Evolutionary conservation across 1,140 invertebrate genomes (phyloP).

Genomic region (Diprion similis): DNA sequence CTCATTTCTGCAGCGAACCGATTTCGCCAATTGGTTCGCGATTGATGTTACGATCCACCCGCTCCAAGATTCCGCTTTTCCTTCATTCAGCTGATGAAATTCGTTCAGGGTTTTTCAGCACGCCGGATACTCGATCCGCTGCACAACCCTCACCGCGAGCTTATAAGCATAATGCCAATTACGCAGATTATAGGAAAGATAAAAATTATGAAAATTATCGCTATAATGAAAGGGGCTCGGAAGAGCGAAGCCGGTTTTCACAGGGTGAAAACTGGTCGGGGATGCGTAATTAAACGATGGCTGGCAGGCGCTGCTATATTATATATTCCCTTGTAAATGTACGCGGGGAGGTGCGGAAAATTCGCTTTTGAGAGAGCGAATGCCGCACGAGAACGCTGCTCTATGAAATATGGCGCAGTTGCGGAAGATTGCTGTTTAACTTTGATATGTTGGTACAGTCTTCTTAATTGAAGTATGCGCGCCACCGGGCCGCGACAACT

Average conservation of each 20-base stretch:
- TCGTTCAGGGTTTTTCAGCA: no score
- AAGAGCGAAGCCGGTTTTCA: constrained; percentile 36
- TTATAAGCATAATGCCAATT: constrained; percentile 63
- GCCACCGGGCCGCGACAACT: background rate
- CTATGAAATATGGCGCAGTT: constrained; percentile 14
- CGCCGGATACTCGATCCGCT: no score
- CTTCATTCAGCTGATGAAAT: no score
- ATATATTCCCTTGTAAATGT: constrained; percentile 11
- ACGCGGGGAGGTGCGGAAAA: constrained; percentile 28
- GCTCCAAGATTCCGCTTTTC: no score
- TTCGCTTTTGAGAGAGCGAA: constrained; percentile 16
- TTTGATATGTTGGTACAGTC: constrained; percentile 3
- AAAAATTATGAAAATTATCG: constrained; percentile 66
- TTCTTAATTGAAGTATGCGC: constrained; percentile 7
- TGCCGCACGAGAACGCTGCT: background rate
- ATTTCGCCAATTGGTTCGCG: no score
- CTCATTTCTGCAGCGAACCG: no score
- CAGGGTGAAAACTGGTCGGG: constrained; percentile 35
- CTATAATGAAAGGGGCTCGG: constrained; percentile 59
- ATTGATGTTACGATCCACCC: no score
- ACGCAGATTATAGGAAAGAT: constrained; percentile 62
- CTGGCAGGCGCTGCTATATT: constrained; percentile 36
- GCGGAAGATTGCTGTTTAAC: constrained; percentile 19
- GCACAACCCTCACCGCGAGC: constrained; percentile 41
- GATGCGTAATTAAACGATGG: constrained; percentile 59